Base-by-base conservation (phyloP, 2,113 vertebrate genomes). In the Cochlearius cochlearius region DNA sequence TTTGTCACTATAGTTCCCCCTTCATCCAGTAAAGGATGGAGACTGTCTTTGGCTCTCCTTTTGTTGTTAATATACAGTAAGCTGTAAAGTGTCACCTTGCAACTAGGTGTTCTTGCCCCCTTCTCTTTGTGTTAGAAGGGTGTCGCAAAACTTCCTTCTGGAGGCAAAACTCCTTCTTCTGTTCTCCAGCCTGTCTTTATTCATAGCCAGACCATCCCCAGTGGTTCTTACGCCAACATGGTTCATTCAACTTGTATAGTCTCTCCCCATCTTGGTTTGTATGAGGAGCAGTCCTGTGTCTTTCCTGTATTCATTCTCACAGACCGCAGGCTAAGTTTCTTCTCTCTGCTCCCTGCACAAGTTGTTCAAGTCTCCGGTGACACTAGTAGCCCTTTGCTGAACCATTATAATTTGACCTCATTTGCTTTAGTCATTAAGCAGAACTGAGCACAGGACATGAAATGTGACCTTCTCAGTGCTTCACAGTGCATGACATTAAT, bases 231-330 rank as follows among this genome's bases (percentile, higher is more conserved):
- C 8, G 15, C 23, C 2, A 2, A 30, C 9, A 9, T 12, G 7
- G 17, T 58, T 72, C 47, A 29, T 72, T 53, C 10, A 26, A 11
- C 7, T 59, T 0, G 0, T 4, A 19, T 6, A 59, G 38, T 55
- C 18, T 2, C 30, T 45, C 18, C 17, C 4, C 20, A 17, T 13
- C 29, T 36, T 15, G 8, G 10, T 15, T 77, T 73, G 10, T 10
- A 34, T 7, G 9, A 58, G 59, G 14, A 45, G 10, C 5, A 38
- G 10, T 15, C 12, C 26, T 63, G 6, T 32, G 47, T 20, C 53
- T 22, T 64, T 53, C 53, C 25, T 68, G 38, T 5, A 22, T 85
- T 88, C 21, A 13, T 80, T 59, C n/a, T 77, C 25, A 18, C 53
- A 59, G 19, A 12, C 15, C 13, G 6, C 6, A 53, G 36, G 4